These are phyloP conservation scores for Gopherus flavomarginatus DNA, from an alignment of 2,113 vertebrate species.

Conservation along the genomic window DNA sequence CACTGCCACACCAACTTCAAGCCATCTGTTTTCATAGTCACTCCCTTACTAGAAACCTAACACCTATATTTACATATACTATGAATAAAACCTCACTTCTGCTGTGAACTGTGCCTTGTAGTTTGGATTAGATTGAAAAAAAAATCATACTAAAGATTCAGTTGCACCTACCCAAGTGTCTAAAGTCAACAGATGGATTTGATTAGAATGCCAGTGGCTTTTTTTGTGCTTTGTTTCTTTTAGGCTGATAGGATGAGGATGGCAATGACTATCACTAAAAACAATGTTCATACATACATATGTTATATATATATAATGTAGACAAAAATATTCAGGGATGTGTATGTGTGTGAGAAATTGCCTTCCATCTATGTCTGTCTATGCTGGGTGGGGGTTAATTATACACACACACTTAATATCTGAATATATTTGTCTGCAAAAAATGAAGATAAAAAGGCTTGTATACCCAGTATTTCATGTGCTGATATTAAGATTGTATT, in stretches of 20 bases:
- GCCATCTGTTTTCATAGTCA: neutral
- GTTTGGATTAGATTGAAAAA: constrained; percentile 16
- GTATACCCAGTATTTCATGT: neutral
- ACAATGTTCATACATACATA: neutral
- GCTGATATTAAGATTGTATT: neutral
- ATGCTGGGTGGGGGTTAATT: neutral
- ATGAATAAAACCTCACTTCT: neutral
- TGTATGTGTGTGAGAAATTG: too few relatives aligned
- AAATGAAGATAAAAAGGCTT: neutral
- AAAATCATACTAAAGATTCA: neutral
- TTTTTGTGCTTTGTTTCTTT: neutral
- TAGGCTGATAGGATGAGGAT: neutral
- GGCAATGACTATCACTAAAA: neutral
- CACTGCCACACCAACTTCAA: neutral
- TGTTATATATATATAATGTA: neutral
- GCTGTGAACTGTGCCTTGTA: neutral
- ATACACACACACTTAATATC: neutral
- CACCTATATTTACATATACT: neutral
- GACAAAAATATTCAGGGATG: neutral
- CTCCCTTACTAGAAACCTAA: neutral
- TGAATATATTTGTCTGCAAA: neutral
- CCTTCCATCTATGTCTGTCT: neutral
- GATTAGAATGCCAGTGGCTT: neutral
- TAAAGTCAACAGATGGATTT: constrained; percentile 22
- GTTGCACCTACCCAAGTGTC: neutral